Conservation (phyloP, 2,797 vertebrate species). For the Cuculus canorus region DNA sequence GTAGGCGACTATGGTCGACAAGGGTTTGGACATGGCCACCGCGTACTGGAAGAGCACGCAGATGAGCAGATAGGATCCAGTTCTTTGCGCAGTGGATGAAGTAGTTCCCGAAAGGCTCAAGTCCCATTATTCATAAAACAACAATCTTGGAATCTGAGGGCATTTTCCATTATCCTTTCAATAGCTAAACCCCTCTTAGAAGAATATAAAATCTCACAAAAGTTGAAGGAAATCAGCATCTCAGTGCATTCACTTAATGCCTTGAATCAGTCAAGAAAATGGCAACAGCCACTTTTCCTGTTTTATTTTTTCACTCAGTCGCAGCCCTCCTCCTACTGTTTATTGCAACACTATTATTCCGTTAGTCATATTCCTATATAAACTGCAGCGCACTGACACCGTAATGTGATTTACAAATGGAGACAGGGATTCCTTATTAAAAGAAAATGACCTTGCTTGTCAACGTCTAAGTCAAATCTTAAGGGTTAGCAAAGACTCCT, state of each 20-base stretch:
- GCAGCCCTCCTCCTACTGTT: not conserved
- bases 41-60: fast-evolving
- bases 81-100: not conserved
- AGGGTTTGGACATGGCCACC: no score
- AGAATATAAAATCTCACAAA: not conserved
- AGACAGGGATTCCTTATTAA: not conserved
- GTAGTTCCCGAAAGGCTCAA: not conserved
- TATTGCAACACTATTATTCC: not conserved
- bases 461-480: not conserved
- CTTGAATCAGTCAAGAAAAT: not conserved
- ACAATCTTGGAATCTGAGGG: not conserved
- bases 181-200: not conserved
- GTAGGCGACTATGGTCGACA: not conserved
- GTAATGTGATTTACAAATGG: slow-evolving; percentile 8
- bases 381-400: not conserved
- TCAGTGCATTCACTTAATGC: not conserved
- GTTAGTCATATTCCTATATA: not conserved
- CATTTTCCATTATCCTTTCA: not conserved
- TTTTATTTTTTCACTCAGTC: not conserved
- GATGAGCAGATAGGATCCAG: not conserved
- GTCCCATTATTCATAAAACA: not conserved
- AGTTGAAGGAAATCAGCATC: not conserved
- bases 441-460: not conserved
- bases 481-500: not conserved
- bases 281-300: not conserved